Percentiles rank a stretch among this genome's conserved stretches.
These are phyloP conservation scores for Chlamydotis undulata DNA, from an alignment of 2,113 vertebrate genomes.

Conservation along the genomic window DNA sequence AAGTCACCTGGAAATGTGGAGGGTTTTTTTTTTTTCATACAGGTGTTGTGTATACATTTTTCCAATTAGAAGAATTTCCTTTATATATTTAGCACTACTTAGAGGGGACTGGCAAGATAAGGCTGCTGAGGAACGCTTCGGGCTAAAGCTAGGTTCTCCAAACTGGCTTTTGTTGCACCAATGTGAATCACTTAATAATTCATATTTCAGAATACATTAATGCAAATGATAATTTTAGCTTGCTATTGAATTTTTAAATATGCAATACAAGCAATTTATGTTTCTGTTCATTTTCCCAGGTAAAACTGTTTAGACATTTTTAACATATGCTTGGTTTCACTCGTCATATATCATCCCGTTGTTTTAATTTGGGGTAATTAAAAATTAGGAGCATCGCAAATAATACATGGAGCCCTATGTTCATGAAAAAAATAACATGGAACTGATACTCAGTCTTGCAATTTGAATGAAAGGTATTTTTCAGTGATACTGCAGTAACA, in stretches of 20 bases:
- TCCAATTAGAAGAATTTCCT: constrained; percentile 52
- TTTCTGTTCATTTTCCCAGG: constrained; percentile 70
- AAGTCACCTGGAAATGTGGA: not conserved
- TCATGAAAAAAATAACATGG: constrained; percentile 26
- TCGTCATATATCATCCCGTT: constrained; percentile 38
- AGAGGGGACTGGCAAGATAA: constrained; percentile 45
- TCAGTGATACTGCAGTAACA: not conserved
- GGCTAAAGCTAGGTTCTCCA: constrained; percentile 57
- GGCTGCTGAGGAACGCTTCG: constrained; percentile 52
- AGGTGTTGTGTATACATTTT: constrained; percentile 49
- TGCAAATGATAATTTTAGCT: constrained; percentile 73
- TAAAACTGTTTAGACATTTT: constrained; percentile 64
- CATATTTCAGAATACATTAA: constrained; percentile 76
- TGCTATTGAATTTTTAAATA: constrained; percentile 72
- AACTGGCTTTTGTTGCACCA: constrained; percentile 64
- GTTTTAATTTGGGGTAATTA: constrained; percentile 61
- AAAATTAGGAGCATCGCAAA: constrained; percentile 66
- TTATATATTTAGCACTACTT: constrained; percentile 61
- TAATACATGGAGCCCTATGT: constrained; percentile 48
- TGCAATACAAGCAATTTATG: constrained; percentile 63
- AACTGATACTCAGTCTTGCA: not conserved
- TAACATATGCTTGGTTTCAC: constrained; percentile 49
- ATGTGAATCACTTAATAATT: constrained; percentile 73
- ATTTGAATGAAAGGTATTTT: not conserved
- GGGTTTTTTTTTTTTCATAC: not conserved